These are phyloP conservation scores for Galerucella calmariensis DNA, from an alignment of 2,888 invertebrate genomes.

Conservation along the genomic window DNA sequence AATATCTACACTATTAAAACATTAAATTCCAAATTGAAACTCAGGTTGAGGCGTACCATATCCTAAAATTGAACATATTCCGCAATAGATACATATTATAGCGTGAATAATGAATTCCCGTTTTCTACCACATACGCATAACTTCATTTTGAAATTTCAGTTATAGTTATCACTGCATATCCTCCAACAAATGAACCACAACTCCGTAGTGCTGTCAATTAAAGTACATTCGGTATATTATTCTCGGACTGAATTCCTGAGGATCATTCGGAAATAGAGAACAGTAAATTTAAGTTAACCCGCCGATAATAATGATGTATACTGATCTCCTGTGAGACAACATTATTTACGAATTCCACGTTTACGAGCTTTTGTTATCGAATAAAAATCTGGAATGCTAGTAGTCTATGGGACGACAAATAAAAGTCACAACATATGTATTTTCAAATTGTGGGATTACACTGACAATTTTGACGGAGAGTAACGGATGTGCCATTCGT, in stretches of 20 bases:
- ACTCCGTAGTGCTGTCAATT: background rate
- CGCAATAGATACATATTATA: too few species aligned
- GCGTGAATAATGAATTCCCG: too few species aligned
- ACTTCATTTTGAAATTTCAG: too few species aligned
- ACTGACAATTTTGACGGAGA: too few species aligned
- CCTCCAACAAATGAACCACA: background rate
- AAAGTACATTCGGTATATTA: background rate
- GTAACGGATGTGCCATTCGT: too few species aligned
- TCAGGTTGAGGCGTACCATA: too few species aligned
- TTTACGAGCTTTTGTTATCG: background rate
- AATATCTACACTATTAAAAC: too few species aligned
- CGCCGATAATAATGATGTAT: slow-evolving; percentile 16
- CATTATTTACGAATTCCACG: background rate
- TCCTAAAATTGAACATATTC: too few species aligned
- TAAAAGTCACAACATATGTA: background rate
- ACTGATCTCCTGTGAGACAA: background rate
- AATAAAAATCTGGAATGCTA: background rate
- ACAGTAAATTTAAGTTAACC: slow-evolving; percentile 11
- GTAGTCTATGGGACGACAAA: background rate
- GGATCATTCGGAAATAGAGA: background rate
- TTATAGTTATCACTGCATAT: too few species aligned
- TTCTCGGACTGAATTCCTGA: background rate
- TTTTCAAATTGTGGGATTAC: background rate
- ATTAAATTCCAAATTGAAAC: too few species aligned
- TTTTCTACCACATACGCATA: too few species aligned